Conservation (phyloP, 64 coral and sea anemone genomes). For the Porites lutea region DNA sequence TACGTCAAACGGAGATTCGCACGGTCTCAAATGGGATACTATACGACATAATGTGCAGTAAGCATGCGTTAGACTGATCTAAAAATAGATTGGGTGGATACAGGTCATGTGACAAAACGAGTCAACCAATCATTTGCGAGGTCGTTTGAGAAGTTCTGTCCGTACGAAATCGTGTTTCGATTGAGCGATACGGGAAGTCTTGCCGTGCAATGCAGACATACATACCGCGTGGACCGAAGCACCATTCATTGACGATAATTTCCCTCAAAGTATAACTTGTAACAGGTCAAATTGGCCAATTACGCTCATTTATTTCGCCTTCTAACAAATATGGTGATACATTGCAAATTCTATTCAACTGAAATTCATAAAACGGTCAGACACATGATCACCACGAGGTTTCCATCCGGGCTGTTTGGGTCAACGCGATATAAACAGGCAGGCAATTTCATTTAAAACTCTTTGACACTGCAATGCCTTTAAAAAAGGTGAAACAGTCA, state of each 20-base stretch:
- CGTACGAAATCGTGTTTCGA: not conserved
- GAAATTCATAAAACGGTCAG: too few species aligned
- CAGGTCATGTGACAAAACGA: slow-evolving; percentile 3
- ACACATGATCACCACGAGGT: too few species aligned
- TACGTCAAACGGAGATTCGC: not conserved
- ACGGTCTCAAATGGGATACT: not conserved
- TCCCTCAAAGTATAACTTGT: not conserved
- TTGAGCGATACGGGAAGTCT: too few species aligned
- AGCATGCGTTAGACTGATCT: slow-evolving; percentile 27
- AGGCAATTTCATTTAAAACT: too few species aligned
- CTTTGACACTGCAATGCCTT: too few species aligned
- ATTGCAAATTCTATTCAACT: too few species aligned
- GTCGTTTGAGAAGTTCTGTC: not conserved
- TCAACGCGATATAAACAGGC: too few species aligned
- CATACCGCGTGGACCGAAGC: too few species aligned
- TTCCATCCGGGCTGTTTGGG: too few species aligned
- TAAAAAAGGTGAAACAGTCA: too few species aligned
- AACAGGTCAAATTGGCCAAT: not conserved
- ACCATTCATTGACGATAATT: too few species aligned
- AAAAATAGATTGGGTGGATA: slow-evolving; percentile 60
- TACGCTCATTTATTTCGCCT: not conserved
- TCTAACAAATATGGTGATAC: not conserved
- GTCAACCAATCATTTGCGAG: slow-evolving; percentile 30
- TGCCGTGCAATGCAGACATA: too few species aligned
- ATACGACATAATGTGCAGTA: not conserved